These are phyloP conservation scores for Clarias batrachus DNA, from an alignment of 2,113 vertebrate genomes.

Conservation along the genomic window DNA sequence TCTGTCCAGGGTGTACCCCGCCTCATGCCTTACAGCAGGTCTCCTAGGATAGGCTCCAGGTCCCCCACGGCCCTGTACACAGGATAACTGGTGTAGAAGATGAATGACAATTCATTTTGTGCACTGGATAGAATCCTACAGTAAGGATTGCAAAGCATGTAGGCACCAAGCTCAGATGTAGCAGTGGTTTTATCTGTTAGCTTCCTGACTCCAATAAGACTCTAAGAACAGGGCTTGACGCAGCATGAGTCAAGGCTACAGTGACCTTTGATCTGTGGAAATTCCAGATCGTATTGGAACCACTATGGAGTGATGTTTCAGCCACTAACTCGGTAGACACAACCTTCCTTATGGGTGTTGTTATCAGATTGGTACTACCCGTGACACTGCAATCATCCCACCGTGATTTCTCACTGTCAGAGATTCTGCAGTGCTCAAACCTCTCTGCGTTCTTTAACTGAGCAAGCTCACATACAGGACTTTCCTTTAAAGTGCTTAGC, in stretches of 20 bases:
- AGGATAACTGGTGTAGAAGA: too few relatives aligned
- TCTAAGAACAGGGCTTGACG: not conserved
- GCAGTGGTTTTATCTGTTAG: not conserved
- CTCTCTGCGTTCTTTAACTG: slow-evolving; percentile 13
- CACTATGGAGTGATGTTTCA: slow-evolving; percentile 17
- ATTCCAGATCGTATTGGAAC: slow-evolving; percentile 22
- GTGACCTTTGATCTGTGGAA: slow-evolving; percentile 36
- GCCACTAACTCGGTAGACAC: not conserved
- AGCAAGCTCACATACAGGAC: not conserved
- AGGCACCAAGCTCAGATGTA: not conserved
- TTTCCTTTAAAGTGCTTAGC: not conserved
- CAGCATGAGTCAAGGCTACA: slow-evolving; percentile 22
- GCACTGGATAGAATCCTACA: not conserved
- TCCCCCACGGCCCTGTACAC: too few relatives aligned
- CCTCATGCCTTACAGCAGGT: too few relatives aligned
- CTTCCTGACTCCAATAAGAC: not conserved
- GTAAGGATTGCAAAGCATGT: not conserved
- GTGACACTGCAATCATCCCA: slow-evolving; percentile 1
- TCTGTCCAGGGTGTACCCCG: too few relatives aligned
- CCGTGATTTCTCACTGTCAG: slow-evolving; percentile 47
- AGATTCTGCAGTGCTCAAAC: slow-evolving; percentile 34
- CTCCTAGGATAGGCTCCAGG: too few relatives aligned
- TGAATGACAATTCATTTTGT: not conserved
- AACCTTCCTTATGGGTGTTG: slow-evolving; percentile 6
- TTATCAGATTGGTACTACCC: slow-evolving; percentile 35